A percentile compares a stretch with the other conserved stretches of the same genome.
These are phyloP conservation scores for Drosophila antonietae DNA, from an alignment of 2,888 invertebrate genomes.

Conservation along the genomic window DNA sequence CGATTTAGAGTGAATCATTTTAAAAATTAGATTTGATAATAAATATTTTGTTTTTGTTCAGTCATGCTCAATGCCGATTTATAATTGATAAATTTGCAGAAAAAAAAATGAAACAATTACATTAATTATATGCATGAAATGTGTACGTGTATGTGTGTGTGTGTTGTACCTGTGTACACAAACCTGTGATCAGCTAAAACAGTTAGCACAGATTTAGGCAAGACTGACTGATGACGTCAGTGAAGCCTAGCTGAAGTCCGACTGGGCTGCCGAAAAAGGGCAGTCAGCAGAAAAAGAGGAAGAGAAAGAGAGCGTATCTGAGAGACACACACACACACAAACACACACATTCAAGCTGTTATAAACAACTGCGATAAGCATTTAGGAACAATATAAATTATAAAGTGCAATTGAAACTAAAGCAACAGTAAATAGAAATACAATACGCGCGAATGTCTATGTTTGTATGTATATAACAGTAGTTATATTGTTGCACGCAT, in stretches of 20 bases:
- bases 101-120: constrained; percentile 34
- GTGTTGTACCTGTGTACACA: neutral
- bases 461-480: constrained; percentile 4
- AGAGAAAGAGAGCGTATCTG: neutral
- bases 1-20: constrained; percentile 45
- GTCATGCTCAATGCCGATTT: constrained; percentile 67
- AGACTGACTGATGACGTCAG: constrained; percentile 43
- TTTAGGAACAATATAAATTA: constrained; percentile 44
- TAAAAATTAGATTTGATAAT: constrained; percentile 45
- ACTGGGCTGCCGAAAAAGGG: constrained; percentile 15
- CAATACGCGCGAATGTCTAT: constrained; percentile 8
- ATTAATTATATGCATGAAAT: constrained; percentile 29
- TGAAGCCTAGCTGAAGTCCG: constrained; percentile 14
- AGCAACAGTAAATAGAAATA: constrained; percentile 37
- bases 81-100: constrained; percentile 61
- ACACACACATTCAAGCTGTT: constrained; percentile 5
- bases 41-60: constrained; percentile 42
- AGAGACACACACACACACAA: neutral
- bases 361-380: constrained; percentile 45
- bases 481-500: constrained; percentile 2
- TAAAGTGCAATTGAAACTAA: constrained; percentile 63
- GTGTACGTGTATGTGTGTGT: neutral
- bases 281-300: constrained; percentile 16
- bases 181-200: constrained; percentile 11
- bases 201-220: constrained; percentile 1